phyloP scores from a whole-genome alignment of 2,113 vertebrate species.

The Tragelaphus buxtoni region DNA sequence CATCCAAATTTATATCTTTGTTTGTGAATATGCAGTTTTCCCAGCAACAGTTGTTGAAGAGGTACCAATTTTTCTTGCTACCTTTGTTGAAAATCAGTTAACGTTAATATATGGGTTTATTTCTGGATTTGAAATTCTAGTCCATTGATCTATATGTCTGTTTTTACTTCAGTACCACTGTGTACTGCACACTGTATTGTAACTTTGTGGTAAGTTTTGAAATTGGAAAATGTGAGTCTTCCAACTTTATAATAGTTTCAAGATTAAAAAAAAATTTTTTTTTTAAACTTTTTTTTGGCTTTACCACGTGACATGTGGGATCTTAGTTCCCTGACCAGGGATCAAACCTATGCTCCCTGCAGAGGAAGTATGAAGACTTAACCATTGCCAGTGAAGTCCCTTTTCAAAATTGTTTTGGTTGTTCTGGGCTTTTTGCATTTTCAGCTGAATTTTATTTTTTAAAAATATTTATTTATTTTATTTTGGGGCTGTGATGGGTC shows the following conservation, averaged over 20 bases:
- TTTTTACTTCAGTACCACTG: neutral
- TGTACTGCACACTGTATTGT: neutral
- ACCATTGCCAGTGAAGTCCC: neutral
- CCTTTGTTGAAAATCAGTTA: neutral
- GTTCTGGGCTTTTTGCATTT: neutral
- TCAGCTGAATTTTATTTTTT: neutral
- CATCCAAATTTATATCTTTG: neutral
- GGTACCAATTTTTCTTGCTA: neutral
- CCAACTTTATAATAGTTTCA: neutral
- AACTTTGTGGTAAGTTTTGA: conserved; percentile 6
- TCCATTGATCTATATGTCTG: neutral
- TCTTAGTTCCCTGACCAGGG: neutral
- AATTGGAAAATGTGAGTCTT: neutral
- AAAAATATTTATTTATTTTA: neutral
- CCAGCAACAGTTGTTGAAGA: neutral
- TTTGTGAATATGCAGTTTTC: neutral
- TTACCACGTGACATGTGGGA: neutral
- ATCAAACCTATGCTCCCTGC: neutral
- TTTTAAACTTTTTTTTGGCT: neutral
- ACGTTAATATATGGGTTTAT: neutral
- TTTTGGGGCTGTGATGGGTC: neutral
- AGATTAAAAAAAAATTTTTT: neutral
- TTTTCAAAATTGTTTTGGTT: neutral
- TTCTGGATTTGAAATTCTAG: neutral
- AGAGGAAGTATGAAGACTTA: neutral